Conservation (phyloP, 2,888 invertebrate species). For the Latrodectus elegans region DNA sequence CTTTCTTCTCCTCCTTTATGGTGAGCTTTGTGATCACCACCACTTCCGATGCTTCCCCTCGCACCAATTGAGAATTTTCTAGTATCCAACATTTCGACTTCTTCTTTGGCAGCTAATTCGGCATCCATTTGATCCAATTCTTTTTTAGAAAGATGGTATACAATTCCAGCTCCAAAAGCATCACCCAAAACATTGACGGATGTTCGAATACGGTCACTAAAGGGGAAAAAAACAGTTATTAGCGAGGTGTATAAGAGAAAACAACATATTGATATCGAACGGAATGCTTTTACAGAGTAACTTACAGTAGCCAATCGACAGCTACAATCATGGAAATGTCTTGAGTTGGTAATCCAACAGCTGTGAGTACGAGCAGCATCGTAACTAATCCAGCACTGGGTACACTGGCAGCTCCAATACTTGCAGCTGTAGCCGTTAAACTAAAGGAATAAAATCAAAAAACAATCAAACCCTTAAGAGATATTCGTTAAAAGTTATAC, state of each 20-base stretch:
- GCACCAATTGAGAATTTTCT: constrained; percentile 56
- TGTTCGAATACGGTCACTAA: constrained; percentile 78
- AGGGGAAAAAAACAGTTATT: not conserved
- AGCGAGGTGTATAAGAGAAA: not conserved
- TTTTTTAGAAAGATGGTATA: constrained; percentile 77
- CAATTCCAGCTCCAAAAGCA: constrained; percentile 79
- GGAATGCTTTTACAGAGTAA: constrained; percentile 75
- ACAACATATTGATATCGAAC: too few species aligned
- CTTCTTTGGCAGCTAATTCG: constrained; percentile 59
- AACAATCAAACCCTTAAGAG: too few species aligned
- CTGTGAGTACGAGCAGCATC: constrained; percentile 81
- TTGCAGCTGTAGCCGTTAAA: constrained; percentile 81
- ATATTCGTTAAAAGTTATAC: too few species aligned
- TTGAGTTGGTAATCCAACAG: constrained; percentile 81
- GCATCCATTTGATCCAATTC: constrained; percentile 75
- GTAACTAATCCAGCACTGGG: constrained; percentile 82
- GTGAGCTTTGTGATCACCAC: constrained; percentile 17
- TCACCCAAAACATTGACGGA: constrained; percentile 79
- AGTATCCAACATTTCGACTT: constrained; percentile 62
- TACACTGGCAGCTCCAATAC: constrained; percentile 81
- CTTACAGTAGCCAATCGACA: constrained; percentile 82
- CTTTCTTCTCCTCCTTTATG: constrained; percentile 67
- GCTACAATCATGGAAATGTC: constrained; percentile 81
- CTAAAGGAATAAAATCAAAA: constrained; percentile 73
- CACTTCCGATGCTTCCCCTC: constrained; percentile 56